Evolutionary conservation across 2,888 invertebrate species (phyloP).

Genomic region (Cantharis nigra): DNA sequence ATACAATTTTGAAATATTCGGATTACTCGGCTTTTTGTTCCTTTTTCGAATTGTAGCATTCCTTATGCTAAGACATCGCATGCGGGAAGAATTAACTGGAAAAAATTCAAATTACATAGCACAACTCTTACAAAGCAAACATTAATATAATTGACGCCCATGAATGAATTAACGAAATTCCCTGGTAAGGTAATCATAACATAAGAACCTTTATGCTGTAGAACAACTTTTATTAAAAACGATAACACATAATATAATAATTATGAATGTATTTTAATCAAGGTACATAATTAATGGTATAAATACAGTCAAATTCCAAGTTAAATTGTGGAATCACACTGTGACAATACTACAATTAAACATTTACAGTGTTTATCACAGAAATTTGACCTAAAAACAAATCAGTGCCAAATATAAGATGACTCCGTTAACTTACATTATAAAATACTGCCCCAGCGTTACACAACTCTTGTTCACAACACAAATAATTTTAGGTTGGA

Average conservation of each 20-base stretch:
- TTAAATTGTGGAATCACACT: constrained; percentile 25
- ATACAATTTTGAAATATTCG: background rate
- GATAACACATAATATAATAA: constrained; percentile 4
- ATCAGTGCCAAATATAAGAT: constrained; percentile 25
- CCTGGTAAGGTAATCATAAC: background rate
- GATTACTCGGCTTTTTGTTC: background rate
- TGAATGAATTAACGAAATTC: too few species aligned
- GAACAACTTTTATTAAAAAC: constrained; percentile 2
- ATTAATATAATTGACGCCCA: too few species aligned
- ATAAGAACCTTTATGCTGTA: background rate
- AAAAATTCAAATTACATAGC: background rate
- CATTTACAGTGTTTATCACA: constrained; percentile 40
- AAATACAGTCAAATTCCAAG: constrained; percentile 32
- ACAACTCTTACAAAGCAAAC: background rate
- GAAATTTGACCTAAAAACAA: constrained; percentile 45
- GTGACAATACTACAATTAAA: constrained; percentile 14
- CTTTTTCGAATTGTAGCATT: background rate
- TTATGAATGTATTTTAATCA: constrained; percentile 17
- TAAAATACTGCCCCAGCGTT: background rate
- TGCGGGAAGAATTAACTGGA: background rate
- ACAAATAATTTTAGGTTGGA: background rate
- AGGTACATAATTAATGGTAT: constrained; percentile 30
- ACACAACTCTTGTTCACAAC: background rate
- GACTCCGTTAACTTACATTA: constrained; percentile 4
- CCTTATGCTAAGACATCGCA: background rate